Base-by-base conservation (phyloP, 2,888 invertebrate species). In the Sceliomorpha sp. region DNA sequence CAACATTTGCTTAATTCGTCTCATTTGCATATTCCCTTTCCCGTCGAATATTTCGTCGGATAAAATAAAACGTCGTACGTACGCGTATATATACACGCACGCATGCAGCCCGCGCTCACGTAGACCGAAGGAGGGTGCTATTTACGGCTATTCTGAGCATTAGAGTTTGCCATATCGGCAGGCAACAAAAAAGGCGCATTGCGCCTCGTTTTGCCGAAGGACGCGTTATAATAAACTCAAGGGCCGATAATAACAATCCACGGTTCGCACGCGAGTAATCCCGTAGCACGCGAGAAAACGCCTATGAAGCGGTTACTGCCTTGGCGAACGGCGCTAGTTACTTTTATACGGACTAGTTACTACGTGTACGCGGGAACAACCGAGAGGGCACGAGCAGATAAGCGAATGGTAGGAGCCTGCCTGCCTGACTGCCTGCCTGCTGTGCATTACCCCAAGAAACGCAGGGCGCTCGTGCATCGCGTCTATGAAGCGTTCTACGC, bases 201-300 rank as follows among this genome's bases (percentile, higher is more conserved):
- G 31, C 31, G 15, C 29, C 44, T 44, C 36, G 36, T 51, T 40
- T 12, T 32, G 51, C 40, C 40, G 50, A 45, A 45, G 45, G 31
- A 32, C 26, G 45, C 37, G 51, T 45, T 53, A 62, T 40, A 53
- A 62, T 62, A 53, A 62, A 45, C 60, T 31, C 51, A 12, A 51
- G 45, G 36, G 44, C 50, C 67, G 69, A 71, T 75, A 75, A 73
- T 75, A 71, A 75, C 71, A 73, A 73, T 70, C 64, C 56, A 24
- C 45, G 53, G 47, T 69, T 66, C 63, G 72, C 74, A 71, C 72
- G 72, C 72, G 70, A 74, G 74, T 71, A 68, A 66, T 58, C 55
- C 58, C 34, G 66, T 56, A 73, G 64, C 73, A 69, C 69, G 73
- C 71, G 71, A 73, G 69, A 63, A 56, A 62, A 48, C 39, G 42